A percentile compares a stretch with the other conserved stretches of the same genome.
Evolutionary conservation across 2,113 vertebrate genomes (phyloP).

Genomic region (Hystrix cristata): DNA sequence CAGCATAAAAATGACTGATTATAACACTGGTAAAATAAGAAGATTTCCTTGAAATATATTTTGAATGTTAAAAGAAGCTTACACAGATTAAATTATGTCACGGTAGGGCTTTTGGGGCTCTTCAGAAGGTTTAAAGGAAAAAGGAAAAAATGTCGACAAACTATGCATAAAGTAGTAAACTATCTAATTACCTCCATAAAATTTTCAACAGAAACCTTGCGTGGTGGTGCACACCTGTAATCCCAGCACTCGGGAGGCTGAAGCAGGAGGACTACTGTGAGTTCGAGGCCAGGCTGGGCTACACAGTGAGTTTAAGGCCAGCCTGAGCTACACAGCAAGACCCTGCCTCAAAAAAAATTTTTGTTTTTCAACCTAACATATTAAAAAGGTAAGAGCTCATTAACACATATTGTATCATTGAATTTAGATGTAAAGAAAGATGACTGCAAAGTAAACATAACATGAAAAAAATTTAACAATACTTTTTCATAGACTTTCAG

Average conservation of each 20-base stretch:
- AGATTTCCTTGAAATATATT: conserved; percentile 3
- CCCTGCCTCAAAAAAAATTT: no score
- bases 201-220: neutral
- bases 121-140: conserved; percentile 11
- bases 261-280: no score
- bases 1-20: neutral
- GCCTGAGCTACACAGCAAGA: no score
- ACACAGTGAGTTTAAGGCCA: no score
- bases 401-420: conserved; percentile 21
- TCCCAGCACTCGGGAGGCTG: no score
- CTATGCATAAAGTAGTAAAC: neutral
- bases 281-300: no score
- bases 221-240: no score
- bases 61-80: neutral
- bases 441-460: conserved; percentile 37
- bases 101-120: neutral
- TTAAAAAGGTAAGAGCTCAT: conserved; percentile 50
- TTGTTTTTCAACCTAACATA: neutral
- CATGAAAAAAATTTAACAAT: neutral
- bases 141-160: neutral
- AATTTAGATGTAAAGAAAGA: conserved; percentile 46
- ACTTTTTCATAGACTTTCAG: conserved; percentile 14
- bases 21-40: neutral
- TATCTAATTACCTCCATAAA: neutral
- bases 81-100: neutral